Conservation (phyloP, 2,888 invertebrate genomes). For the Acrobasis repandana region DNA sequence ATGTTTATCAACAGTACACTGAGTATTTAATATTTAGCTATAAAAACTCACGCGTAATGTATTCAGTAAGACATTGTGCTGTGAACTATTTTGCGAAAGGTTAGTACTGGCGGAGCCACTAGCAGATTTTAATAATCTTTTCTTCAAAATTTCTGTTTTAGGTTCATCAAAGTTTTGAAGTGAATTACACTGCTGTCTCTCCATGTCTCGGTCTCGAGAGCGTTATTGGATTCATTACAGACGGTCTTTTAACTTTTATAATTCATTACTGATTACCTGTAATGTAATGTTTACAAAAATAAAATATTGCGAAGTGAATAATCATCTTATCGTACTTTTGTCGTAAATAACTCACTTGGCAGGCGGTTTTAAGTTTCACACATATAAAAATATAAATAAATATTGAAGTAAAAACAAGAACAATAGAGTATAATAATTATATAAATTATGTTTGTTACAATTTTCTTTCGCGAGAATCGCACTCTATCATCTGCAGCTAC, state of each 20-base stretch:
- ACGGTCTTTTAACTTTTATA: conserved; percentile 64
- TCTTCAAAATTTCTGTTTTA: conserved; percentile 79
- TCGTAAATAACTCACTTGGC: conserved; percentile 40
- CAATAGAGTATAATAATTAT: neutral
- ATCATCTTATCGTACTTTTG: conserved; percentile 47
- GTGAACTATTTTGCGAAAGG: conserved; percentile 61
- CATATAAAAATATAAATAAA: neutral
- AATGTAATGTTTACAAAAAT: conserved; percentile 76
- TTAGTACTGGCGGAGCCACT: conserved; percentile 56
- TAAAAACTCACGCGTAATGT: conserved; percentile 73
- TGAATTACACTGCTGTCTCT: conserved; percentile 76
- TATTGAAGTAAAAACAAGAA: neutral
- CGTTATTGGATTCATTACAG: conserved; percentile 67
- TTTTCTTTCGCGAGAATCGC: conserved; percentile 70
- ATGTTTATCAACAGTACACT: conserved; percentile 12
- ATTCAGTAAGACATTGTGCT: conserved; percentile 75
- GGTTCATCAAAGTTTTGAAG: conserved; percentile 80
- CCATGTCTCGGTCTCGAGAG: conserved; percentile 72
- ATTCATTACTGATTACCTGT: conserved; percentile 69
- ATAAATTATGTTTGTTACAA: conserved; percentile 41
- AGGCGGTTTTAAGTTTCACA: conserved; percentile 22
- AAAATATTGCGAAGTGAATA: conserved; percentile 68
- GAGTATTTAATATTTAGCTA: conserved; percentile 21
- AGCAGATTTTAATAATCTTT: conserved; percentile 73
- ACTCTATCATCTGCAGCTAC: conserved; percentile 78